Base-by-base conservation (phyloP, 2,888 invertebrate genomes). In the Pogonocherus hispidulus region DNA sequence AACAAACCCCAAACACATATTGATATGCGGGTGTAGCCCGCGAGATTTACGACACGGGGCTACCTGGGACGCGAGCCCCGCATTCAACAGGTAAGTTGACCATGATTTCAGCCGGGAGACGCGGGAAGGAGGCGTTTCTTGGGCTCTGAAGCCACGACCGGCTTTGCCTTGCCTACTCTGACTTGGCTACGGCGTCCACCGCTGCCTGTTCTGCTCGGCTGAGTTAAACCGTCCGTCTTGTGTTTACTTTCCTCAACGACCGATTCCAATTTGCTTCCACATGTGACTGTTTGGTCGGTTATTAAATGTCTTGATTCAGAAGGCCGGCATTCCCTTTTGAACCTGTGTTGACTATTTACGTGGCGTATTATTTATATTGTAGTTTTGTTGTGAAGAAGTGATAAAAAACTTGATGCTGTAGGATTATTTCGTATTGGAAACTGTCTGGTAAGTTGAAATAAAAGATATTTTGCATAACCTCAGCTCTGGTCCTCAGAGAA, bases 141-240 rank as follows among this genome's bases (percentile, higher is more conserved):
- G 49, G 35, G 59, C 16, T 47, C 22, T 27, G 22, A 51, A 51
- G 35, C 59, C 46, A 44, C 32, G 59, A 32, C 54, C 20, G 41
- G 46, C 60, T 44, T 54, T 63, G 41, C 66, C 49, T 35, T 35
- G 55, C 44, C 63, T 51, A 67, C 63, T 59, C 19, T 27, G 51
- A 37, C 60, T 62, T 51, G 20, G 60, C 49, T 18, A n/a, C 6
- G 44, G 32, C 16, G 59, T 47, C 32, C 51, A 35, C n/a, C 35
- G 49, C 18, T 37, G 51, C 47, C 54, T 56, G 71, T 69, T 71
- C 66, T 69, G 64, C 68, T 64, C 69, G 60, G 65, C 23, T 68
- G 64, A 51, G 35, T 64, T 56, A 71, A 60, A 62, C 56, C 59
- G 69, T 51, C 37, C 55, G 60, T 54, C 64, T 51, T 63, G 56